Conservation (phyloP, 2,888 invertebrate species). For the Furcula furcula region DNA sequence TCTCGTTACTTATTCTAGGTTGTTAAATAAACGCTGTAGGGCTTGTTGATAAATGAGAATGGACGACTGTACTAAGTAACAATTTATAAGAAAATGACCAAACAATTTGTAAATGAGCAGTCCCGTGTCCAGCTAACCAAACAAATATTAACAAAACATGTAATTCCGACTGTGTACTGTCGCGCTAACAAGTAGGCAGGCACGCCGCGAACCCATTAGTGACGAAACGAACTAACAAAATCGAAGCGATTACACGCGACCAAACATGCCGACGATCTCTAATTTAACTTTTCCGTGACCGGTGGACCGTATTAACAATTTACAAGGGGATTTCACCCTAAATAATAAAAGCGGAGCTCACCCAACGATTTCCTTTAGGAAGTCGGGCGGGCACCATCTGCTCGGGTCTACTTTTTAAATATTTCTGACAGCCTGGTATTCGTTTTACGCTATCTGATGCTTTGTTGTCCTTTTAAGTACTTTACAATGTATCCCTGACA, state of each 20-base stretch:
- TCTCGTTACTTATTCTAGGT: no score
- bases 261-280: constrained; percentile 52
- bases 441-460: constrained; percentile 22
- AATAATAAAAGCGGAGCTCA: constrained; percentile 63
- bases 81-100: no score
- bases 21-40: no score
- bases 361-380: constrained; percentile 58
- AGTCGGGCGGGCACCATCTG: constrained; percentile 44
- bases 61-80: no score
- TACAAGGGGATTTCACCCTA: constrained; percentile 64
- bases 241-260: constrained; percentile 53
- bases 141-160: constrained; percentile 2
- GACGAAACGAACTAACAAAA: constrained; percentile 45
- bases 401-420: constrained; percentile 45
- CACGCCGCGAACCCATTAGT: constrained; percentile 39
- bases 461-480: constrained; percentile 21
- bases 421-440: constrained; percentile 47
- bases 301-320: constrained; percentile 55
- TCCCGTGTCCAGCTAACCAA: neutral
- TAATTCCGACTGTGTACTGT: constrained; percentile 2
- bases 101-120: neutral
- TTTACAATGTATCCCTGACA: no score
- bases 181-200: constrained; percentile 17
- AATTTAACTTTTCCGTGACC: constrained; percentile 72
- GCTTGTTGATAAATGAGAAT: no score